phyloP scores from a whole-genome alignment of 2,888 invertebrate genomes.

The Homarus gammarus region DNA sequence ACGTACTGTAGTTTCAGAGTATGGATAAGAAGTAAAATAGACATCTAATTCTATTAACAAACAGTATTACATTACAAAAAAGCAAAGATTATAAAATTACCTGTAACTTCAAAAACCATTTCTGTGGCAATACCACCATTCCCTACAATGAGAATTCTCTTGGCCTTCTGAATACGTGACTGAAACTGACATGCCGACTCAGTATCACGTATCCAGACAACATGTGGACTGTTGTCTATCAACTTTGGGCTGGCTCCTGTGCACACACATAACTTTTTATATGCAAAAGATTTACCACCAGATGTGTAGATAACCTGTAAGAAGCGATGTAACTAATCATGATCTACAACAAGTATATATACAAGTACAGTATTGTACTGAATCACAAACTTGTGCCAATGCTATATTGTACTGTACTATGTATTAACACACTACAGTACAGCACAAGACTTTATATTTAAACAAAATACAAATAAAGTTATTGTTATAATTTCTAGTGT shows the following conservation, averaged over 20 bases:
- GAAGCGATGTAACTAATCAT: constrained; percentile 31
- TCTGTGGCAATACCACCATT: constrained; percentile 99
- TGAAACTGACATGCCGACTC: constrained; percentile 93
- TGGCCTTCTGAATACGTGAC: constrained; percentile 84
- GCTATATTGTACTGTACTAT: no score
- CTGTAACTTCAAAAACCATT: constrained; percentile 83
- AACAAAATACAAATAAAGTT: no score
- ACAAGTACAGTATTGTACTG: background rate
- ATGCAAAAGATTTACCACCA: constrained; percentile 82
- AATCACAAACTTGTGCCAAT: background rate
- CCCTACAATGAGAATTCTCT: constrained; percentile 90
- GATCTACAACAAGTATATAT: background rate
- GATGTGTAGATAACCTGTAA: constrained; percentile 76
- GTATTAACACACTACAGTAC: no score
- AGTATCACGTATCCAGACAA: constrained; percentile 95
- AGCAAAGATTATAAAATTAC: constrained; percentile 33
- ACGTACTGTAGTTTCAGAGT: no score
- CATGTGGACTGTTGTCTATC: constrained; percentile 84
- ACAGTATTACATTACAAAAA: background rate
- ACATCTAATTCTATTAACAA: no score
- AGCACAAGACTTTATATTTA: no score
- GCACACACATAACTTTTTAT: constrained; percentile 92
- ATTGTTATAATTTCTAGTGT: no score
- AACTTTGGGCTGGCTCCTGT: constrained; percentile 93
- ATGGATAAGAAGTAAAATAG: no score